Evolutionary conservation across 2,888 invertebrate genomes (phyloP).

Genomic region (Drosophila kanekoi): DNA sequence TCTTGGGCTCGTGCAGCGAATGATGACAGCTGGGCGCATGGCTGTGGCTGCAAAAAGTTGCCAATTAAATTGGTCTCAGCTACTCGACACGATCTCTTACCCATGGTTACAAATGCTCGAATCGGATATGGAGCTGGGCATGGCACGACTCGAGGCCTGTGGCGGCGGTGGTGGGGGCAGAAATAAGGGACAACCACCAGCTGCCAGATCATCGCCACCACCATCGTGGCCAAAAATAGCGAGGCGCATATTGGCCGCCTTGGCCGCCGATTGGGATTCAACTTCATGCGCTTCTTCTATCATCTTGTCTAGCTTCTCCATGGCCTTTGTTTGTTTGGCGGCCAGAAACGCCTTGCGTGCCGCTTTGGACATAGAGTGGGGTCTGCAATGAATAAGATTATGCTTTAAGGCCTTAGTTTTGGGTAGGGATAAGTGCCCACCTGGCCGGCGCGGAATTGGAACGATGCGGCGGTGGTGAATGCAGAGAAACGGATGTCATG

Average conservation of each 20-base stretch:
- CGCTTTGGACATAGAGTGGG: slow-evolving; percentile 80
- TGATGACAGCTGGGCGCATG: slow-evolving; percentile 73
- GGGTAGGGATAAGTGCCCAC: slow-evolving; percentile 14
- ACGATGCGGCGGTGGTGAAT: slow-evolving; percentile 77
- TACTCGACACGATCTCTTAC: slow-evolving; percentile 51
- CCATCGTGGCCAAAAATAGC: slow-evolving; percentile 67
- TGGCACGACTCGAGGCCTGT: slow-evolving; percentile 40
- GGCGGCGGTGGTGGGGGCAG: slow-evolving; percentile 76
- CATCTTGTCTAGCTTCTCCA: slow-evolving; percentile 85
- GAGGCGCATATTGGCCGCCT: slow-evolving; percentile 75
- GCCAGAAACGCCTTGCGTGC: slow-evolving; percentile 83
- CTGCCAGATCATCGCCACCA: slow-evolving; percentile 44
- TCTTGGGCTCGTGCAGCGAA: slow-evolving; percentile 75
- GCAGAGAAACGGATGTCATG: slow-evolving; percentile 72
- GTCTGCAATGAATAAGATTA: slow-evolving; percentile 26
- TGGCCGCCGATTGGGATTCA: slow-evolving; percentile 81
- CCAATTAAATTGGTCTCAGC: background rate
- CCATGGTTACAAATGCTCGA: slow-evolving; percentile 83
- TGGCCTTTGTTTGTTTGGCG: slow-evolving; percentile 84
- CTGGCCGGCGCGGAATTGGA: slow-evolving; percentile 75
- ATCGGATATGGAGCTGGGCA: slow-evolving; percentile 84
- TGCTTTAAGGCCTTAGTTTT: background rate
- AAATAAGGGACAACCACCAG: slow-evolving; percentile 79
- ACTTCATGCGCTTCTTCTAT: slow-evolving; percentile 84
- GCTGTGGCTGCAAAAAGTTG: slow-evolving; percentile 49